Evolutionary conservation across 2,797 vertebrate species (phyloP).

Genomic region (Scolopax rusticola): DNA sequence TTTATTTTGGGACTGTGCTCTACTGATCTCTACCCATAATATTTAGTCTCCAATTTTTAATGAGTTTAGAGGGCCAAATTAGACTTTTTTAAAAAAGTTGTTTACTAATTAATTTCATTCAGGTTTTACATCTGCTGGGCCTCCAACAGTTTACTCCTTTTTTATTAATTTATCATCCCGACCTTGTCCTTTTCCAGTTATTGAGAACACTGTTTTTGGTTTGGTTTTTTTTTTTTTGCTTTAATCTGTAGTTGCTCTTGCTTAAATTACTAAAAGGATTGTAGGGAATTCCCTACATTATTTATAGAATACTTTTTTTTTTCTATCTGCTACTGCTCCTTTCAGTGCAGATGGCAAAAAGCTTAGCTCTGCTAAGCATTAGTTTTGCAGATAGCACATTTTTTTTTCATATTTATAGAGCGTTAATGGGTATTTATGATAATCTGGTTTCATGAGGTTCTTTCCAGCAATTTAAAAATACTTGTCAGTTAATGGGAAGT

Average conservation of each 20-base stretch:
- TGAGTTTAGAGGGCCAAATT: background rate
- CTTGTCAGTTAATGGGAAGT: background rate
- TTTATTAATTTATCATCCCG: background rate
- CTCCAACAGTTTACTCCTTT: background rate
- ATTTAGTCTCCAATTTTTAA: slow-evolving; percentile 33
- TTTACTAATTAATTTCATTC: slow-evolving; percentile 20
- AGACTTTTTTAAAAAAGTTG: background rate
- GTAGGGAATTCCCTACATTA: slow-evolving; percentile 12
- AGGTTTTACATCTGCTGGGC: background rate
- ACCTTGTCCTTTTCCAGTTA: background rate
- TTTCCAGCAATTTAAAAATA: background rate
- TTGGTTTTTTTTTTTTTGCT: background rate
- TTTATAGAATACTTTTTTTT: slow-evolving; percentile 1
- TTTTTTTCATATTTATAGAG: background rate
- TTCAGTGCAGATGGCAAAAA: background rate
- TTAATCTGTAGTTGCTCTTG: background rate
- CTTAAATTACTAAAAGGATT: slow-evolving; percentile 2
- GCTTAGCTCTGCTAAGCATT: background rate
- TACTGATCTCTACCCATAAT: slow-evolving; percentile 26
- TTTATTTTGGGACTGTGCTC: slow-evolving; percentile 35
- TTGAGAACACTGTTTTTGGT: background rate
- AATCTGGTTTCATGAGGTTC: background rate
- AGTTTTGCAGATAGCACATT: background rate
- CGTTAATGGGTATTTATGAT: background rate
- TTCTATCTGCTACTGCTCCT: background rate